Evolutionary conservation across 23 tunicate species (phyloP).

Genomic region (Styela plicata): DNA sequence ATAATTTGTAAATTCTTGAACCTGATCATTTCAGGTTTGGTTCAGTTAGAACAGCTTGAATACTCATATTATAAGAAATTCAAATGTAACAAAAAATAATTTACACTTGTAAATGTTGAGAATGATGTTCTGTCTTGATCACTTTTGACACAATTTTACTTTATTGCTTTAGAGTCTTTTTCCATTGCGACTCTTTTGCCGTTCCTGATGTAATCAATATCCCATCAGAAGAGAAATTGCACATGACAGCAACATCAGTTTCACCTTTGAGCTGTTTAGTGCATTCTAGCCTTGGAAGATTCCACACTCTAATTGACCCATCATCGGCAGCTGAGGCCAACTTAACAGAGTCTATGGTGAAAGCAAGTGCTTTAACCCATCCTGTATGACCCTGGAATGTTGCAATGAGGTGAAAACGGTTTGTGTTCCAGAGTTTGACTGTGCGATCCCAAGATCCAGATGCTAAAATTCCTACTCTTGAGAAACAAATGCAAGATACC

Average conservation of each 20-base stretch:
- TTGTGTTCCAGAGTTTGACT: conserved; percentile 76
- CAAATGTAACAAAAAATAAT: no score
- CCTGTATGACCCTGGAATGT: conserved; percentile 79
- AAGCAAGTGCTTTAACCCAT: conserved; percentile 84
- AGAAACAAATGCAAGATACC: conserved; percentile 58
- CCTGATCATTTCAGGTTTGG: no score
- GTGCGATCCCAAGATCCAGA: conserved; percentile 81
- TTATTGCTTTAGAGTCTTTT: no score
- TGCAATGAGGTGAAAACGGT: conserved; percentile 32
- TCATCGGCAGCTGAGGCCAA: conserved; percentile 85
- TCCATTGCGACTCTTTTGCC: conserved; percentile 40
- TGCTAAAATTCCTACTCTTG: conserved; percentile 56
- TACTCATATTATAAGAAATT: no score
- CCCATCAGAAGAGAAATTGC: conserved; percentile 48
- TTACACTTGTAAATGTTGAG: no score
- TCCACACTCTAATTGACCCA: conserved; percentile 83
- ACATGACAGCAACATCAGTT: conserved; percentile 60
- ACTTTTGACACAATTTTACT: no score
- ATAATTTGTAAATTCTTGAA: no score
- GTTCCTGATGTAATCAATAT: conserved; percentile 52
- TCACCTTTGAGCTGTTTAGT: conserved; percentile 27
- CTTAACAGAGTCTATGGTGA: conserved; percentile 62
- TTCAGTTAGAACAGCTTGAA: no score
- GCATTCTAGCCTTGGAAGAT: conserved; percentile 25
- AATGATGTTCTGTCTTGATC: no score